phyloP scores from a whole-genome alignment of 1,140 invertebrate genomes.

The Apis cerana region DNA sequence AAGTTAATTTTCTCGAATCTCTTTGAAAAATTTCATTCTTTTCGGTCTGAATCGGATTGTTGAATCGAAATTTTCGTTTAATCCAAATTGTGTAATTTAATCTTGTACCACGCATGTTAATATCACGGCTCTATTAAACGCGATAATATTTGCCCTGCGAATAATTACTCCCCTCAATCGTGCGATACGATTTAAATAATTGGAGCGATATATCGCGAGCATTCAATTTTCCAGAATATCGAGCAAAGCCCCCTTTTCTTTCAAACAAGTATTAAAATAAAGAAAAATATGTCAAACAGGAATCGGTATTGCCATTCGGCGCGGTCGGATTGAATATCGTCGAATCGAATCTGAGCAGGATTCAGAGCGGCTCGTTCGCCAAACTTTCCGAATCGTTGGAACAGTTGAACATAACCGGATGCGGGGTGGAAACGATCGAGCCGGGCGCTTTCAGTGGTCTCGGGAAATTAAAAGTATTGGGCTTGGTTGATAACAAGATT shows the following conservation, averaged over 20 bases:
- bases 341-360: constrained; percentile 29
- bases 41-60: too few relatives aligned
- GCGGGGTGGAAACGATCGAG: constrained; percentile 34
- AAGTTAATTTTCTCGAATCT: too few relatives aligned
- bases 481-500: constrained; percentile 38
- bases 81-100: too few relatives aligned
- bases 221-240: too few relatives aligned
- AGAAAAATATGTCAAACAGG: background rate
- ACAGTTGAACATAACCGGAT: constrained; percentile 45
- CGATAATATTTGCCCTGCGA: background rate
- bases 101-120: too few relatives aligned
- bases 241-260: too few relatives aligned
- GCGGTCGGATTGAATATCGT: constrained; percentile 19
- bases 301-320: constrained; percentile 12
- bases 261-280: background rate
- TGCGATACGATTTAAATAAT: background rate
- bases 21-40: too few relatives aligned
- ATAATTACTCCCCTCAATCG: background rate
- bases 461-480: constrained; percentile 14
- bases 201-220: background rate
- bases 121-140: background rate
- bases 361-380: constrained; percentile 28
- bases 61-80: too few relatives aligned
- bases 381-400: constrained; percentile 5
- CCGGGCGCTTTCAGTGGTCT: constrained; percentile 29